A percentile compares a stretch with the other conserved stretches of the same genome.
Evolutionary conservation across 2,113 vertebrate species (phyloP).

Genomic region (Catharus bicknelli): DNA sequence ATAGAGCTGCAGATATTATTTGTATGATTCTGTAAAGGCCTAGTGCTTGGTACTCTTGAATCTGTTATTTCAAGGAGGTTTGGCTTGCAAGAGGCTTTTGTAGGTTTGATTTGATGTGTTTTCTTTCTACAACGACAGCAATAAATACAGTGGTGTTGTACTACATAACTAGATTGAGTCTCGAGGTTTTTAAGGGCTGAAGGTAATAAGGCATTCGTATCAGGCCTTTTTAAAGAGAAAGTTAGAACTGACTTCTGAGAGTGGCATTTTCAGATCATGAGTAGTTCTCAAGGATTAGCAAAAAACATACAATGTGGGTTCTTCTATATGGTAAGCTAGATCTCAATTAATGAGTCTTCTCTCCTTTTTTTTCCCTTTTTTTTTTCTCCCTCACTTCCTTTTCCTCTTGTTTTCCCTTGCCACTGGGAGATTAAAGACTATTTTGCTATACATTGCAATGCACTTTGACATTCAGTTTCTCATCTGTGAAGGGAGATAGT

Average conservation of each 20-base stretch:
- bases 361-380: accelerated
- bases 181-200: not conserved
- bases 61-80: not conserved
- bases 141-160: not conserved
- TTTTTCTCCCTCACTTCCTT: accelerated
- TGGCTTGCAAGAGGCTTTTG: not conserved
- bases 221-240: not conserved
- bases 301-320: not conserved
- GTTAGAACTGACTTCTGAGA: not conserved
- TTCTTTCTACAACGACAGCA: not conserved
- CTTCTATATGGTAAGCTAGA: not conserved
- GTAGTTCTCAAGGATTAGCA: not conserved
- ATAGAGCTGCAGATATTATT: not conserved
- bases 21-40: not conserved
- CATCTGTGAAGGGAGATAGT: not conserved
- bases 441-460: not conserved
- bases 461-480: not conserved
- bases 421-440: not conserved
- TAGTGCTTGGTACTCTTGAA: not conserved
- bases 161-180: not conserved
- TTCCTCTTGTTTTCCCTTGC: not conserved
- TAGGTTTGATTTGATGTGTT: not conserved
- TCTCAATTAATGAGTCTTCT: not conserved
- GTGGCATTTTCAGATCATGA: not conserved
- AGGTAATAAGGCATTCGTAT: accelerated